Base-by-base conservation (phyloP, 2,113 vertebrate genomes). In the Centropristis striata region DNA sequence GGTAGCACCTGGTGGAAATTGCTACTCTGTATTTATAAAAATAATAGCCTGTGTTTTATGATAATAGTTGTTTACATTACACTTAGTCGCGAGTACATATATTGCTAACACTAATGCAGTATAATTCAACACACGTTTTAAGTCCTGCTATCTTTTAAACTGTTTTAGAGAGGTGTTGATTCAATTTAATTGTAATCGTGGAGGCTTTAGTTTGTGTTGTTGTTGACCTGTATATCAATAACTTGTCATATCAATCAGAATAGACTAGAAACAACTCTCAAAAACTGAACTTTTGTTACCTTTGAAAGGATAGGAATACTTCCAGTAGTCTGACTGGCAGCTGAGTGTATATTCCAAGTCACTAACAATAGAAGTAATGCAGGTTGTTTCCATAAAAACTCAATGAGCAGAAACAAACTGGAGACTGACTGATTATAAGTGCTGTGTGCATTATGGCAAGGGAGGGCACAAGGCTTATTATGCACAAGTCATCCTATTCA, bases 391-490 rank as follows among this genome's bases (percentile, higher is more conserved):
- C 44, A 32, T 36, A 50, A 16, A 16, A 32, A 65, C 23, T 47
- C 14, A 63, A 21, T 77, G 86, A 84, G 81, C 69, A 80, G 68
- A 77, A 80, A 54, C 51, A 75, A 80, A 53, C 54, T 79, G 75
- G 46, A 39, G 55, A 65, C 66, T 65, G 63, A 32, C 28, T 60
- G 27, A 63, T 50, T 4, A 7, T 15, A 53, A 58, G 46, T 23
- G 11, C 53, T 6, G 4, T 39, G 44, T 65, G 39, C 21, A 9
- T 57, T 15, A 37, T 36, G 28, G 4, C 12, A 25, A 42, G 10
- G 41, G 49, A 57, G 20, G 54, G 8, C 20, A 15, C 71, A 73
- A n/a, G 78, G 50, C 50, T 28, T 37, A 54, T 51, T 63, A 75
- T 78, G 42, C n/a, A 28, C 59, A 79, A 53, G 16, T 0, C 42